Base-by-base conservation (phyloP, 2,797 vertebrate species). In the Microchirus variegatus region DNA sequence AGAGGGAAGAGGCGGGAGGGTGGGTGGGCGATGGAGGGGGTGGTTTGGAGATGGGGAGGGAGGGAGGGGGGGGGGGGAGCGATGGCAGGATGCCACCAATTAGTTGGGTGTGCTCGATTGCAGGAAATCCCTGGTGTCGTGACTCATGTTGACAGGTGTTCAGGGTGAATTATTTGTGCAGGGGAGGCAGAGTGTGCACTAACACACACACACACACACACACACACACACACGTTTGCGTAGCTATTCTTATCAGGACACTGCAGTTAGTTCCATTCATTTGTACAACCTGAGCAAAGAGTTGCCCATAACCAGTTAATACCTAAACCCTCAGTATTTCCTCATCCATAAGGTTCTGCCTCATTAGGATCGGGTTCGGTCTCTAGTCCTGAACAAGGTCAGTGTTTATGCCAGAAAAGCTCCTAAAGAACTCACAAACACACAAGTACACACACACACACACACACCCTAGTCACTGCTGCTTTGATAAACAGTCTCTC, bases 71-170 rank as follows among this genome's bases (percentile, higher is more conserved):
- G 46, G 75, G 31, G 31, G 31, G 31, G 31, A 7, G 31, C 75
- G 73, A 82, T 94, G 94, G 94, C 92, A 82, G 70, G 75, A 76
- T 88, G 93, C 94, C 94, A 94, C 91, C 93, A 95, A 94, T 96
- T 95, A 95, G 93, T 60, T 90, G 91, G 87, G 93, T 94, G 90
- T 69, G 90, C 90, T 90, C 92, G 92, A 92, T 94, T 93, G 90
- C 91, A 91, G 85, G 91, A 93, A 94, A 90, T 91, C 85, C 81
- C 92, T 89, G 87, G 81, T 56, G 85, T 84, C 36, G 54, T 89
- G 91, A 94, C 90, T 94, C 92, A 81, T 57, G 89, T 69, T 80
- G 93, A 94, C 93, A 92, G 92, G 91, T 92, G 76, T 89, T 89
- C 85, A 84, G 63, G 42, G 80, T 83, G 83, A 91, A 90, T 86